Evolutionary conservation across 2,888 invertebrate genomes (phyloP), one percentile per base, ranked within the genome.

Genomic region (Tholera decimalis): DNA sequence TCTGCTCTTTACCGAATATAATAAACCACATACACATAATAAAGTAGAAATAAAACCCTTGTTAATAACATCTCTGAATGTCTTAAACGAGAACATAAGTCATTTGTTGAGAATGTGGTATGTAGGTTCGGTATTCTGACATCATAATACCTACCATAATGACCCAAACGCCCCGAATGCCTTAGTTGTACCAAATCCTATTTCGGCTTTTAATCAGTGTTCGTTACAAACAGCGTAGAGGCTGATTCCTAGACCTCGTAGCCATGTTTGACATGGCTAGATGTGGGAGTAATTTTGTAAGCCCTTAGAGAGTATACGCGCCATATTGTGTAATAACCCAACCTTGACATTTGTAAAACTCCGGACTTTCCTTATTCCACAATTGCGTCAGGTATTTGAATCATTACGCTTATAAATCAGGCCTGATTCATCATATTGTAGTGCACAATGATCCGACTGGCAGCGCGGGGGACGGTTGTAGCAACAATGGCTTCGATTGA

Each of bases 401-500:
- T 43, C 56, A 58, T 66, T 59, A 56, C 54, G 57, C 44, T 71
- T 55, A 67, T 60, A 63, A 80, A 73, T 65, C 50, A 43, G 20
- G 41, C 28, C 30, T 46, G 56, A 67, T 78, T 66, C 55, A 65
- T 73, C 62, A 67, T 60, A 62, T 54, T 67, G 60, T 66, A 51
- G 26, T 43, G 37, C 37, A 64, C 62, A 73, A 65, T 63, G 65
- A 65, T 53, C 46, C 51, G 56, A 30, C 63, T 51, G 47, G n/a
- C 18, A 18, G n/a, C 44, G 24, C 22, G n/a, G 5, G 43, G 50
- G 46, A 35, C 41, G 33, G 11, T 26, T 33, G 53, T 20, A 37
- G 41, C 51, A 59, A 76, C 63, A 79, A 79, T 65, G 43, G 64
- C 53, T 51, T n/a, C 67, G 62, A 79, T 79, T 76, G 72, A 64